phyloP scores from a whole-genome alignment of 2,797 vertebrate species.

The Anas bernieri region DNA sequence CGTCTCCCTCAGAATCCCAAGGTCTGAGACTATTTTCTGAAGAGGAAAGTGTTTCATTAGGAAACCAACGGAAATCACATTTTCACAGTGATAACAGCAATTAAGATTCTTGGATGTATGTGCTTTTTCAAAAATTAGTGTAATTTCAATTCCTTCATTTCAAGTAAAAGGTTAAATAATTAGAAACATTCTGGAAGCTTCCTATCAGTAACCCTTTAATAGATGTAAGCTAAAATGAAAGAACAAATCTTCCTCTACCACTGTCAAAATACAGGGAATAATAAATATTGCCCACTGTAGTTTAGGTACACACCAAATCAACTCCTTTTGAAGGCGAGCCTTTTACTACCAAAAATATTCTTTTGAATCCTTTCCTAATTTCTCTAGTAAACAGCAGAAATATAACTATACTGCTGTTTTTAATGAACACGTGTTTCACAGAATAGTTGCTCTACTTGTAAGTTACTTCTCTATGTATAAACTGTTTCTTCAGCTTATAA shows the following conservation, averaged over 20 bases:
- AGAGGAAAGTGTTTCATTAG: background rate
- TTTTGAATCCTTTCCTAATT: background rate
- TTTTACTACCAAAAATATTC: background rate
- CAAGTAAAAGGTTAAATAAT: background rate
- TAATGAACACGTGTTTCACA: fast-evolving
- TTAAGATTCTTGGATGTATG: background rate
- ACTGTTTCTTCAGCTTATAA: background rate
- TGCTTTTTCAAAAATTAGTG: background rate
- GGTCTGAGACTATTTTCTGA: background rate
- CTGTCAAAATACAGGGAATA: background rate
- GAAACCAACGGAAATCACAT: background rate
- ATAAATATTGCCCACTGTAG: background rate
- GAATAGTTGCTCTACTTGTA: background rate
- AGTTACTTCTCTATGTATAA: background rate
- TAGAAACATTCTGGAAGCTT: background rate
- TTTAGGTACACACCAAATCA: background rate
- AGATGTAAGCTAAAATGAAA: background rate
- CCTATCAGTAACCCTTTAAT: background rate
- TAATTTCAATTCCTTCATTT: background rate
- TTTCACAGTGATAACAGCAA: background rate
- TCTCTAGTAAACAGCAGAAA: background rate
- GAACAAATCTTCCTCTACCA: background rate
- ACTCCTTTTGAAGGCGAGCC: background rate
- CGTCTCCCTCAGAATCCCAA: background rate
- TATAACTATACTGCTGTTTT: background rate